A percentile compares a stretch with the other conserved stretches of the same genome.
Evolutionary conservation across 2,113 vertebrate species (phyloP).

Genomic region (Larimichthys crocea): DNA sequence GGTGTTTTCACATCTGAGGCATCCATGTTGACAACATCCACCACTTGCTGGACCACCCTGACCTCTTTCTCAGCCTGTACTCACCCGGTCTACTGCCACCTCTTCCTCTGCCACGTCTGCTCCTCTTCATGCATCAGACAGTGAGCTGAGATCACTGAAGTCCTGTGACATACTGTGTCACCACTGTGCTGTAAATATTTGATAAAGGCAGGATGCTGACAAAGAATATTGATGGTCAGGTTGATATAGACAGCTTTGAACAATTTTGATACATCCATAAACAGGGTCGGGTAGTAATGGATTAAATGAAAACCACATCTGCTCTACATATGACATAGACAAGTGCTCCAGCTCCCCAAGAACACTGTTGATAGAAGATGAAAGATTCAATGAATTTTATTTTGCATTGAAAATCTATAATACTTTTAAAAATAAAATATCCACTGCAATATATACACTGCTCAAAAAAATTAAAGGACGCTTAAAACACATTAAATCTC

Average conservation of each 20-base stretch:
- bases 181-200: conserved; percentile 4
- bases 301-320: too few relatives aligned
- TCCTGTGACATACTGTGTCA: background rate
- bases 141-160: background rate
- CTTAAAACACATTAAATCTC: too few relatives aligned
- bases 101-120: background rate
- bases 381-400: too few relatives aligned
- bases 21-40: background rate
- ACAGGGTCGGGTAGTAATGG: too few relatives aligned
- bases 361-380: too few relatives aligned
- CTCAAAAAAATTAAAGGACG: too few relatives aligned
- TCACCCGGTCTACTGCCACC: background rate
- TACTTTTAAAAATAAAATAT: too few relatives aligned
- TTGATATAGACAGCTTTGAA: background rate
- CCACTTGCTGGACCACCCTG: background rate
- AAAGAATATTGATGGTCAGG: conserved; percentile 7
- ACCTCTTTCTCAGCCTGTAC: background rate
- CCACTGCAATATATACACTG: too few relatives aligned
- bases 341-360: too few relatives aligned
- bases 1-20: background rate
- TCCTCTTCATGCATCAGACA: background rate
- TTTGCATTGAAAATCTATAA: too few relatives aligned
- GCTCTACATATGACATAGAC: too few relatives aligned
- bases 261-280: too few relatives aligned
- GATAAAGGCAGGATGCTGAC: background rate